phyloP scores from a whole-genome alignment of 2,797 vertebrate species.

The Pelodytes ibericus region DNA sequence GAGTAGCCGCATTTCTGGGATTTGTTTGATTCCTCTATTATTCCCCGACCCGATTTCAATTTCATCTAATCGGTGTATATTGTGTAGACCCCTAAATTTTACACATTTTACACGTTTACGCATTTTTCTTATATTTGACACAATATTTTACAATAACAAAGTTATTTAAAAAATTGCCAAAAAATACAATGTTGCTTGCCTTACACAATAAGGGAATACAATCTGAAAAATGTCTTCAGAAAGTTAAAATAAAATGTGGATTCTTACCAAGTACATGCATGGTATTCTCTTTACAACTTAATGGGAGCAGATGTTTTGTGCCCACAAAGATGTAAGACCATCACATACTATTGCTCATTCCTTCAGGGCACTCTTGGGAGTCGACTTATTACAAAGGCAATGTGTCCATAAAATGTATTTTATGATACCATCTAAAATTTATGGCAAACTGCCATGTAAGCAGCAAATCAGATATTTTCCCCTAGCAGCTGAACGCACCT shows the following conservation, averaged over 20 bases:
- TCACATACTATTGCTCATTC: slow-evolving; percentile 20
- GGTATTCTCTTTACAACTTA: slow-evolving; percentile 6
- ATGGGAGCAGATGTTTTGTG: slow-evolving; percentile 42
- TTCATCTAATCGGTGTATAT: too few species aligned
- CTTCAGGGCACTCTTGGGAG: slow-evolving; percentile 27
- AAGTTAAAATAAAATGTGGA: background rate
- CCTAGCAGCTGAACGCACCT: background rate
- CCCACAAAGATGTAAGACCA: slow-evolving; percentile 23
- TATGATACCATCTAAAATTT: slow-evolving; percentile 39
- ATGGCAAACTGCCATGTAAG: slow-evolving; percentile 14
- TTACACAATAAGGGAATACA: background rate
- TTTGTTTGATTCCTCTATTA: too few species aligned
- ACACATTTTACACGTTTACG: too few species aligned
- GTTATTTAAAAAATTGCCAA: too few species aligned
- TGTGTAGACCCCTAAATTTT: too few species aligned
- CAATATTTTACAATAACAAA: too few species aligned
- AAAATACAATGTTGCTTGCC: background rate
- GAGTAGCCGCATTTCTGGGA: too few species aligned
- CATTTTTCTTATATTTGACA: too few species aligned
- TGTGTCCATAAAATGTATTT: slow-evolving; percentile 41
- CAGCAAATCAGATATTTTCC: background rate
- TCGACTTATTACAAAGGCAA: slow-evolving; percentile 33
- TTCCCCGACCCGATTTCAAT: too few species aligned
- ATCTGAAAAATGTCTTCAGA: background rate
- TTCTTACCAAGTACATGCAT: background rate